These are phyloP conservation scores for Limnephilus marmoratus DNA, from an alignment of 2,888 invertebrate species.

Conservation along the genomic window DNA sequence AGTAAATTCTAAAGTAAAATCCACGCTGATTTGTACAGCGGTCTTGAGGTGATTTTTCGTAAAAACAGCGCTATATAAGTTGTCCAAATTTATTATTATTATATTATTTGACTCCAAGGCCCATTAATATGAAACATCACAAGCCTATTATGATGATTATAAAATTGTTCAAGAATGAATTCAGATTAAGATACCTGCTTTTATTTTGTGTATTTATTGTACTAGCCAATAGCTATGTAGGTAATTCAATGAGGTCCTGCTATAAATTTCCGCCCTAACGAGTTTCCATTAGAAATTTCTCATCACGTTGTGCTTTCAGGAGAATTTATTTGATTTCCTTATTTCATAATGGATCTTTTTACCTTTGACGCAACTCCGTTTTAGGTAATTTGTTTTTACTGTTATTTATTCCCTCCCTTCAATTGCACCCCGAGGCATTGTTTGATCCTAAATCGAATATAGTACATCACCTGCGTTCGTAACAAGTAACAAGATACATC, in stretches of 20 bases:
- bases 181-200: too few species aligned
- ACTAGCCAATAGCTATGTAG: too few species aligned
- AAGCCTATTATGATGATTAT: too few species aligned
- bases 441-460: slow-evolving; percentile 41
- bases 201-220: too few species aligned
- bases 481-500: slow-evolving; percentile 3
- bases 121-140: too few species aligned
- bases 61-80: too few species aligned
- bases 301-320: not conserved
- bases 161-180: too few species aligned
- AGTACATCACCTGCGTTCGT: slow-evolving; percentile 23
- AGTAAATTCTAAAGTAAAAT: too few species aligned
- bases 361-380: slow-evolving; percentile 29
- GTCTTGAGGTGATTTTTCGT: too few species aligned
- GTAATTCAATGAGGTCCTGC: not conserved
- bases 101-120: too few species aligned
- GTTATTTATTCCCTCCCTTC: slow-evolving; percentile 48
- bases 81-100: too few species aligned
- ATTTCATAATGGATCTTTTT: slow-evolving; percentile 32
- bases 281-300: not conserved
- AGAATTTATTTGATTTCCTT: slow-evolving; percentile 14
- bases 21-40: too few species aligned
- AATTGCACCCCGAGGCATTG: slow-evolving; percentile 46
- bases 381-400: slow-evolving; percentile 53
- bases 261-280: not conserved